Percentiles rank a stretch among this genome's conserved stretches.
Conservation (phyloP, 2,797 vertebrate species). For the Pseudotriccus pelzelni region DNA sequence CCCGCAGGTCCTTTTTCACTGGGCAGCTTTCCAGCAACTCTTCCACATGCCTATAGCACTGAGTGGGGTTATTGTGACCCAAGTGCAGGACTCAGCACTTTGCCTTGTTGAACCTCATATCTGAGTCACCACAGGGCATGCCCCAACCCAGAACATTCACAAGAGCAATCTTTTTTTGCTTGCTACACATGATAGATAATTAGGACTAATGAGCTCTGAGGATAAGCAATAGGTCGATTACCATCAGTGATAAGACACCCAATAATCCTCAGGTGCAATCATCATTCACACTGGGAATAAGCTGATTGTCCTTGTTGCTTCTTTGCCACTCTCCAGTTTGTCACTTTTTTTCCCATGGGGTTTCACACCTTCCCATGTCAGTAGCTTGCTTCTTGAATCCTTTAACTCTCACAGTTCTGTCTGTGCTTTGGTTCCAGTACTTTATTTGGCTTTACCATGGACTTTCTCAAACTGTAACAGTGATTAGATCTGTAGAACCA, state of each 20-base stretch:
- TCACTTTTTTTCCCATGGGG: background rate
- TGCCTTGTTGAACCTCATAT: background rate
- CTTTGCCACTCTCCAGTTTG: background rate
- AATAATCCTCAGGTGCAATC: background rate
- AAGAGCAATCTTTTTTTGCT: background rate
- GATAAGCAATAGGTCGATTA: background rate
- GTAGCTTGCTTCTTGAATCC: background rate
- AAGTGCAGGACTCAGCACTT: background rate
- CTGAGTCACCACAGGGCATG: background rate
- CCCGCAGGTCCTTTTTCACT: background rate
- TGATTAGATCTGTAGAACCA: background rate
- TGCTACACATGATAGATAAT: background rate
- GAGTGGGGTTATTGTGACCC: background rate
- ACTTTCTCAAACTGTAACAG: background rate
- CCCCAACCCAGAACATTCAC: background rate
- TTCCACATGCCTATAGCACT: background rate
- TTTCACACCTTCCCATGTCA: background rate
- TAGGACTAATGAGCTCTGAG: background rate
- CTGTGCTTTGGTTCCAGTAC: background rate
- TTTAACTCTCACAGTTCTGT: background rate
- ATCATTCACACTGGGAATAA: background rate
- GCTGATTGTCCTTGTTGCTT: background rate
- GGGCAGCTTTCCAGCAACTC: background rate
- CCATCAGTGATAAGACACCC: background rate
- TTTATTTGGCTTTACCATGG: background rate